Evolutionary conservation across 2,888 invertebrate genomes (phyloP), one percentile per base, ranked within the genome.

Genomic region (Andrena haemorrhoa): DNA sequence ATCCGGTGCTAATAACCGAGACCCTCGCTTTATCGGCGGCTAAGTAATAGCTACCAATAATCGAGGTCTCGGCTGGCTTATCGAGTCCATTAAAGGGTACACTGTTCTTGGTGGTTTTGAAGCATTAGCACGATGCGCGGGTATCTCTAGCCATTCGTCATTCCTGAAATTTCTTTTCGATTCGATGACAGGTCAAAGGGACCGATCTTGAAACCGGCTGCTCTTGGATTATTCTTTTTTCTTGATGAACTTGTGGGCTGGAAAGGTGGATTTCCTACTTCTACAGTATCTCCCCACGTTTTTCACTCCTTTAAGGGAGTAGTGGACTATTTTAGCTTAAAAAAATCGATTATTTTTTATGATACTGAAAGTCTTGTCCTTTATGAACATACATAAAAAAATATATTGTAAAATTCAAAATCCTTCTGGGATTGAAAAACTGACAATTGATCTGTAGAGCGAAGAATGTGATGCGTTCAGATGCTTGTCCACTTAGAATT

Each of bases 31-130:
- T 91, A 92, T 92, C 92, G 88, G 88, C 83, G 82, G 79, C 89
- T 92, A 92, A 92, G 88, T 92, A 89, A 92, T 93, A 90, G 91
- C 87, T 89, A 90, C 89, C 91, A 90, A 92, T 92, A 91, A 90
- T 84, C 85, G 83, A 83, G 77, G 84, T 74, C 80, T 35, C 75
- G 63, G 68, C 79, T 79, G 60, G 69, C 89, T 91, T 91, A 91
- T 91, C 91, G 84, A 74, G 74, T 86, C 90, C 91, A 91, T 91
- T 91, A 91, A 90, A 91, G 85, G 81, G 66, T 88, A 91, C 90
- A 85, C 84, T 74, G 83, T 82, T 82, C 82, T 88, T 75, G 56
- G 85, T 82, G 75, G 53, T 82, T 88, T 90, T 89, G 89, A 90
- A 75, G 82, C 71, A 89, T 89, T 78, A 78, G 77, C 75, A 74